These are phyloP conservation scores for Ectemnius cavifrons DNA, from an alignment of 2,888 invertebrate species.

Conservation along the genomic window DNA sequence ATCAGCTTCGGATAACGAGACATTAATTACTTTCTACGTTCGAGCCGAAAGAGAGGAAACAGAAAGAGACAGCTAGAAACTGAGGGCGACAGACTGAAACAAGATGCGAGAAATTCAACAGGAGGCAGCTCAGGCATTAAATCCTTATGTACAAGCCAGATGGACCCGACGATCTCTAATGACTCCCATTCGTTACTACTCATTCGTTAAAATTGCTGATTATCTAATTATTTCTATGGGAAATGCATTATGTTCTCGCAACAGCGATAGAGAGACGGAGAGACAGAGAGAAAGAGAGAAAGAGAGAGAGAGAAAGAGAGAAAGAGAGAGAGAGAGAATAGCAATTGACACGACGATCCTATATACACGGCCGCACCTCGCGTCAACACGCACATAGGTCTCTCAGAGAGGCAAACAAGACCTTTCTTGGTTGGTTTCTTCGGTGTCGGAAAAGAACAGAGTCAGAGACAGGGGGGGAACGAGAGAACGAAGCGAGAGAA, in stretches of 20 bases:
- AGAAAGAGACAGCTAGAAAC: background rate
- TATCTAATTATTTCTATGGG: constrained; percentile 11
- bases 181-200: background rate
- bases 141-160: constrained; percentile 54
- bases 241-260: too few species aligned
- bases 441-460: constrained; percentile 38
- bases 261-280: constrained; percentile 21
- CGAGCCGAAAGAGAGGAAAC: background rate
- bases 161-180: constrained; percentile 43
- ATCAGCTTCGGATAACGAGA: constrained; percentile 32
- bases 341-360: constrained; percentile 42
- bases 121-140: constrained; percentile 38
- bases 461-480: constrained; percentile 42
- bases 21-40: background rate
- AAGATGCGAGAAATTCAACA: constrained; percentile 30
- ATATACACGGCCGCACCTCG: constrained; percentile 74
- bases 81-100: constrained; percentile 17
- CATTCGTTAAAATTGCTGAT: background rate
- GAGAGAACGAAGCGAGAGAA: constrained; percentile 40
- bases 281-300: constrained; percentile 21
- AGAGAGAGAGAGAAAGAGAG: constrained; percentile 28
- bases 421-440: constrained; percentile 33
- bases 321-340: constrained; percentile 38
- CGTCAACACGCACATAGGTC: constrained; percentile 70
- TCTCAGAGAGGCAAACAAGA: constrained; percentile 35